Evolutionary conservation across 53 echinoderm and acorn worm genomes (phyloP).

Genomic region (Zoroaster sp.): DNA sequence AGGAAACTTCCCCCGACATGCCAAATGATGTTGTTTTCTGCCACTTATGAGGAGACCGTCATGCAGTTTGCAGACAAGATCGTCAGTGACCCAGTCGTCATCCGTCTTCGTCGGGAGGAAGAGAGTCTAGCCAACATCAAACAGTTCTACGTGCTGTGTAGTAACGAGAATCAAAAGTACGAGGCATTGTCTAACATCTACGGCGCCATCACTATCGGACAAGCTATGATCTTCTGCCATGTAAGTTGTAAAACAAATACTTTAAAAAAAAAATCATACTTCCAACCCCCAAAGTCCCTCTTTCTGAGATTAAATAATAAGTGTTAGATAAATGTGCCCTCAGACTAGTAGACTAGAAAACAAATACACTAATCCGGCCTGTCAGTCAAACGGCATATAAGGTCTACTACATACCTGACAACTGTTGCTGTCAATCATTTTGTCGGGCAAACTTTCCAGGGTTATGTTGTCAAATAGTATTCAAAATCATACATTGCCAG

Average conservation of each 20-base stretch:
- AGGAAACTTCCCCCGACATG: constrained; percentile 60
- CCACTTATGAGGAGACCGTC: constrained; percentile 85
- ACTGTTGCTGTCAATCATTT: too few relatives aligned
- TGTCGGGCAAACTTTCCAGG: too few relatives aligned
- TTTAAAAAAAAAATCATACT: too few relatives aligned
- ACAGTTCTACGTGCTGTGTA: constrained; percentile 85
- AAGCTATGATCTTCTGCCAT: constrained; percentile 97
- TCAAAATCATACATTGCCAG: too few relatives aligned
- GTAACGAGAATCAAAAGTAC: constrained; percentile 79
- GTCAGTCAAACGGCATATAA: too few relatives aligned
- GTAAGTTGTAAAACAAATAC: constrained; percentile 39
- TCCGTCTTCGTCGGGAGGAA: constrained; percentile 85
- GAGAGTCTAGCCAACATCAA: constrained; percentile 92
- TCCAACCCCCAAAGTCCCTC: too few relatives aligned
- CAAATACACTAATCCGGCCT: too few relatives aligned
- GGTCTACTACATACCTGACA: too few relatives aligned
- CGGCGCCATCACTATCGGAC: constrained; percentile 86
- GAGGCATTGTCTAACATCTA: constrained; percentile 91
- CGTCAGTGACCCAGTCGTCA: constrained; percentile 79
- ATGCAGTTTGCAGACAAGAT: constrained; percentile 89
- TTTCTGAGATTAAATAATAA: too few relatives aligned
- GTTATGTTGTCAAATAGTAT: too few relatives aligned
- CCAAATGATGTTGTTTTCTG: constrained; percentile 99
- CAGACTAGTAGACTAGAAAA: too few relatives aligned
- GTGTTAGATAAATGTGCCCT: too few relatives aligned